Evolutionary conservation across 2,113 vertebrate species (phyloP).

Genomic region (Rhynchomys soricoides): DNA sequence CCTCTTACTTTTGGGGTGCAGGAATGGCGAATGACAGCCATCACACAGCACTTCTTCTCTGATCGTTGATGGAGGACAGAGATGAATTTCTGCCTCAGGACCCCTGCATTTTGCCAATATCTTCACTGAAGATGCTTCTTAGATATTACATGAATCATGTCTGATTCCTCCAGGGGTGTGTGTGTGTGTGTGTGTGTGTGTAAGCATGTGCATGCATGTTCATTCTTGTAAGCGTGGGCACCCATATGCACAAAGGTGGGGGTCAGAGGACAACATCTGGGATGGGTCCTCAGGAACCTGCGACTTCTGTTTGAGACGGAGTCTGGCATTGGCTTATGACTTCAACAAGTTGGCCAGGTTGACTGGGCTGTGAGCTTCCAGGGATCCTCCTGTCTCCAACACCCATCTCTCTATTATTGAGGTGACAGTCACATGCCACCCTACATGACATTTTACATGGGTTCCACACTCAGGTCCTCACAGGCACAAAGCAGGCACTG

Average conservation of each 20-base stretch:
- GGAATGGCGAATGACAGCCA: not conserved
- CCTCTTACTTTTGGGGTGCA: not conserved
- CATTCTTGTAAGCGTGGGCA: not conserved
- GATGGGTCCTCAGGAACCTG: not conserved
- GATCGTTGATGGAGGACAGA: not conserved
- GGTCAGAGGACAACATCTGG: not conserved
- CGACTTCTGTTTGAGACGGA: not conserved
- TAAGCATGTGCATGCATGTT: not conserved
- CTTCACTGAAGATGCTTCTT: not conserved
- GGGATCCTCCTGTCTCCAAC: not conserved
- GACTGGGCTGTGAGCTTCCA: not conserved
- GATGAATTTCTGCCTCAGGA: not conserved
- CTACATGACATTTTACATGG: not conserved
- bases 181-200: not conserved
- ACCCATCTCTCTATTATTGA: not conserved
- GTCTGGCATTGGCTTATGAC: not conserved
- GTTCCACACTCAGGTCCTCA: not conserved
- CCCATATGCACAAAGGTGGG: not conserved
- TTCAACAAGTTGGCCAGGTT: not conserved
- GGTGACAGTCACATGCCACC: not conserved
- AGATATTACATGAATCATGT: not conserved
- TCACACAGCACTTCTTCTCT: not conserved
- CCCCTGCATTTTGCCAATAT: not conserved
- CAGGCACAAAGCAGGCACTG: not conserved
- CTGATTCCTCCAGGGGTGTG: not conserved